Evolutionary conservation across 2,113 vertebrate species (phyloP).

Genomic region (Origma solitaria): DNA sequence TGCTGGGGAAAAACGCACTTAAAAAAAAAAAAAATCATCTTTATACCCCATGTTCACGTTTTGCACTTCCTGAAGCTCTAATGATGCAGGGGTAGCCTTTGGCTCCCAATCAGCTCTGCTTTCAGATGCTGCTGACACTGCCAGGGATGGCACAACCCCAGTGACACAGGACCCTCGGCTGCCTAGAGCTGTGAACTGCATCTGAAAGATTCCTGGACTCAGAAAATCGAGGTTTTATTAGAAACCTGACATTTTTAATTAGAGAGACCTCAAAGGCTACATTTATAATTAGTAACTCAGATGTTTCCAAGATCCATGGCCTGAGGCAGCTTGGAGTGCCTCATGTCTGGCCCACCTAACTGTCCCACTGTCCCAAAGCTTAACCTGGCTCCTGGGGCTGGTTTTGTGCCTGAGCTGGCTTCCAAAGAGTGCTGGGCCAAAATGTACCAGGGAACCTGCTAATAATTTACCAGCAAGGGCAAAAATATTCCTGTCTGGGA

Average conservation of each 20-base stretch:
- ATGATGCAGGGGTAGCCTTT: not conserved
- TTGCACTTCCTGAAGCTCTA: not conserved
- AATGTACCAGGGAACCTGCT: not conserved
- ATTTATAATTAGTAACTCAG: not conserved
- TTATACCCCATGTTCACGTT: not conserved
- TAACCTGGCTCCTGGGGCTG: not conserved
- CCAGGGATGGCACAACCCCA: not conserved
- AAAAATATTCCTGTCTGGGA: not conserved
- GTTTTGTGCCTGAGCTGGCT: not conserved
- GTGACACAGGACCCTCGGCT: not conserved
- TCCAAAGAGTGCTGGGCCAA: not conserved
- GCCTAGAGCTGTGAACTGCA: not conserved
- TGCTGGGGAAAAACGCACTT: not conserved
- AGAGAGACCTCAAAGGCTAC: not conserved
- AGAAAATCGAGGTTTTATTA: not conserved
- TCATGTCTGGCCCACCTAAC: not conserved
- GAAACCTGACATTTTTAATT: not conserved
- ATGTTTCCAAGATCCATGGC: not conserved
- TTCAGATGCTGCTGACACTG: not conserved
- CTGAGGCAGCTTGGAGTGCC: not conserved
- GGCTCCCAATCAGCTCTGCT: not conserved
- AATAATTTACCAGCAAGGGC: not conserved
- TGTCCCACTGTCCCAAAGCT: not conserved
- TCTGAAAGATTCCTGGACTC: not conserved
- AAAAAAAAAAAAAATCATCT: not conserved